phyloP scores from a whole-genome alignment of 2,113 vertebrate genomes.

The Malurus alboscapulatus region DNA sequence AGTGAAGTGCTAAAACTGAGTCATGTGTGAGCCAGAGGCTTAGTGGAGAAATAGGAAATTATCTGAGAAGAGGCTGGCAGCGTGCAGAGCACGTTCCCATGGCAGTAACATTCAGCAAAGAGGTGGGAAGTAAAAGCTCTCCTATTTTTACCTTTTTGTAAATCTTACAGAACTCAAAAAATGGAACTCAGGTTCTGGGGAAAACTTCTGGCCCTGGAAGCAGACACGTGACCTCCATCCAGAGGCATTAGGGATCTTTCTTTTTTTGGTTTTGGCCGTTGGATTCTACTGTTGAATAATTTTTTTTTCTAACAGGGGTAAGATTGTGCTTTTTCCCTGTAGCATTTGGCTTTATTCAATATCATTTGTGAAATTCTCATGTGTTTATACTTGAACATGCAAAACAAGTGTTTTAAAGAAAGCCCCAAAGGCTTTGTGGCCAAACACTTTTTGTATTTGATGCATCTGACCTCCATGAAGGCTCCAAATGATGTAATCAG shows the following conservation, averaged over 20 bases:
- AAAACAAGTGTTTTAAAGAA: slow-evolving; percentile 6
- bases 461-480: slow-evolving; percentile 30
- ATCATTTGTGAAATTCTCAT: not conserved
- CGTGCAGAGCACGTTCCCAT: slow-evolving; percentile 47
- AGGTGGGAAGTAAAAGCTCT: slow-evolving; percentile 52
- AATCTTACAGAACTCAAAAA: not conserved
- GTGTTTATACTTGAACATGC: not conserved
- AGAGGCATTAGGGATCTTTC: not conserved
- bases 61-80: slow-evolving; percentile 35
- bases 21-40: slow-evolving; percentile 61
- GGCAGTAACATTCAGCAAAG: slow-evolving; percentile 52
- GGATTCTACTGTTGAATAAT: not conserved
- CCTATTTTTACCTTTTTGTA: slow-evolving; percentile 54
- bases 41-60: slow-evolving; percentile 48
- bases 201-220: not conserved
- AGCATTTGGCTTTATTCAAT: not conserved
- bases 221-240: not conserved
- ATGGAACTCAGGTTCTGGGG: not conserved
- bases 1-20: slow-evolving; percentile 49
- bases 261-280: not conserved
- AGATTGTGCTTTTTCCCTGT: not conserved
- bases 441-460: not conserved
- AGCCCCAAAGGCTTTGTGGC: not conserved
- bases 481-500: not conserved
- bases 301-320: not conserved